Conservation (phyloP, 2,113 vertebrate genomes). For the Psephotus haematonotus region DNA sequence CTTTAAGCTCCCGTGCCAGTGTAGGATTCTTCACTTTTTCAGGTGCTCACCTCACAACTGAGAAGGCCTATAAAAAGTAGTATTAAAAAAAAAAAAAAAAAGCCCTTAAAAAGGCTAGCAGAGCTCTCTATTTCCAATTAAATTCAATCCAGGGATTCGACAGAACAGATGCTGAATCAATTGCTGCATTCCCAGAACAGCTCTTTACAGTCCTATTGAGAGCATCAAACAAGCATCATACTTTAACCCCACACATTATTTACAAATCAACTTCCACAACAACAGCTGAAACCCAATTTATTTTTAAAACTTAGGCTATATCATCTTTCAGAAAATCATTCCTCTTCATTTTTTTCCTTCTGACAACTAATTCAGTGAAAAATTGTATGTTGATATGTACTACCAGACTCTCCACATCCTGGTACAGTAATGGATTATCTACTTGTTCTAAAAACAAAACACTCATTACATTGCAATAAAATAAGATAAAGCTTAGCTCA, state of each 20-base stretch:
- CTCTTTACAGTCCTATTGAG: not conserved
- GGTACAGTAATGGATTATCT: not conserved
- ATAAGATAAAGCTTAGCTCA: not conserved
- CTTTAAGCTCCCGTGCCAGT: not conserved
- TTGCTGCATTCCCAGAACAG: not conserved
- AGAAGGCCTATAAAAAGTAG: not conserved
- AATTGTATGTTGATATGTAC: not conserved
- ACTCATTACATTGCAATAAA: not conserved
- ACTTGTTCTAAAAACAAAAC: not conserved
- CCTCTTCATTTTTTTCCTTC: not conserved
- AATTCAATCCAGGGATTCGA: not conserved
- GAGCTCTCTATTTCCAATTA: not conserved
- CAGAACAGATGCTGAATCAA: not conserved
- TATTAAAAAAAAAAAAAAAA: not conserved
- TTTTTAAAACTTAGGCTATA: not conserved
- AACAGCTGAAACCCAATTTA: not conserved
- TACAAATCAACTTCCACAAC: not conserved
- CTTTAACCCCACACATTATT: not conserved
- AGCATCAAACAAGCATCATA: not conserved
- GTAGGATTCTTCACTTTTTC: not conserved
- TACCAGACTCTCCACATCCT: not conserved
- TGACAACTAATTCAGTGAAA: not conserved
- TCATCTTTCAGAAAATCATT: not conserved
- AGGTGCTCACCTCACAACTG: not conserved
- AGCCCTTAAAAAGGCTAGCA: not conserved